These are phyloP conservation scores for Noctua comes DNA, from an alignment of 2,888 invertebrate species.

Conservation along the genomic window DNA sequence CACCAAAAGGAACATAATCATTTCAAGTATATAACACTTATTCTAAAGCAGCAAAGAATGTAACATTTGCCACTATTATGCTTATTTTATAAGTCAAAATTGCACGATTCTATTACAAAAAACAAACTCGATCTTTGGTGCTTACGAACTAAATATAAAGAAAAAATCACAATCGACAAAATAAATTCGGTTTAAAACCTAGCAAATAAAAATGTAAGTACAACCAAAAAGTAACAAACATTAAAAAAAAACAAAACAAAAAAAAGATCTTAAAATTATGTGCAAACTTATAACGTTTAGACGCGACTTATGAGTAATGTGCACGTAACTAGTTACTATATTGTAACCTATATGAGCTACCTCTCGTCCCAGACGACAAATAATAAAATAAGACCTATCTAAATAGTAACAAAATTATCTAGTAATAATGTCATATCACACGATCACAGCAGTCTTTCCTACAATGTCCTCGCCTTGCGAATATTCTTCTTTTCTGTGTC, in stretches of 20 bases:
- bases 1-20: constrained; percentile 73
- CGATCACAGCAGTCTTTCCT: constrained; percentile 83
- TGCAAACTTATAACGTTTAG: constrained; percentile 53
- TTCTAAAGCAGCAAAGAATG: constrained; percentile 74
- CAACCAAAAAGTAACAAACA: constrained; percentile 73
- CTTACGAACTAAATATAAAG: constrained; percentile 79
- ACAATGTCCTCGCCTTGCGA: constrained; percentile 91
- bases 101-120: constrained; percentile 81
- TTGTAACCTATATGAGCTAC: constrained; percentile 62
- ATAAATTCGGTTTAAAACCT: constrained; percentile 81
- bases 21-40: constrained; percentile 75
- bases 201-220: constrained; percentile 66
- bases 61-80: constrained; percentile 74
- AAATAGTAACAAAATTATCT: constrained; percentile 75
- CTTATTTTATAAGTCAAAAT: constrained; percentile 80
- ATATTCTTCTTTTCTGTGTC: constrained; percentile 95
- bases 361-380: constrained; percentile 74
- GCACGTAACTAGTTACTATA: constrained; percentile 66
- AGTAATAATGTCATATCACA: constrained; percentile 84
- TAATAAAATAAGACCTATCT: constrained; percentile 73
- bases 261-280: constrained; percentile 54
- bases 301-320: constrained; percentile 67
- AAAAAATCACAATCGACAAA: constrained; percentile 82
- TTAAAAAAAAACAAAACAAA: constrained; percentile 52
- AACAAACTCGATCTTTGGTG: constrained; percentile 86